Base-by-base conservation (phyloP, 2,888 invertebrate species). In the Sicus ferrugineus region DNA sequence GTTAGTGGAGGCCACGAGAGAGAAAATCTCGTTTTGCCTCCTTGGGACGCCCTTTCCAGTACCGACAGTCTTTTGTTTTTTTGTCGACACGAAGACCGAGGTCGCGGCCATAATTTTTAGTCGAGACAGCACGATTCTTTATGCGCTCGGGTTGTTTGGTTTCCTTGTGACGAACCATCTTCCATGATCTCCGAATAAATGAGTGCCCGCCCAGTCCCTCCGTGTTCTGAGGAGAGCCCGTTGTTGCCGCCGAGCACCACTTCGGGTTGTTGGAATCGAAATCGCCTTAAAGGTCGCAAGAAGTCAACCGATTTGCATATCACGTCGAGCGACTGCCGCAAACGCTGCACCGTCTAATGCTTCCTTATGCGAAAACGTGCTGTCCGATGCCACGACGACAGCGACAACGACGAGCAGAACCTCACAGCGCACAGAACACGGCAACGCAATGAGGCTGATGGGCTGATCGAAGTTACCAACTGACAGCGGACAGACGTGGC, bases 271-370 rank as follows among this genome's bases (percentile, higher is more conserved):
- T 56, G n/a, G 26, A 66, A 66, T 56, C 66, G 56, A 26, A 52
- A 26, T 58, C 56, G 30, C 34, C 48, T 67, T 59, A 48, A 67
- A 67, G 67, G 59, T 66, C 54, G 56, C 52, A 52, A 46, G 52
- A 64, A 66, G 54, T 67, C 67, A 67, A 59, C 31, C 19, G 67
- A 67, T 67, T 67, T 67, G 67, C 67, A 58, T 67, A 67, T 26
- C 59, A 50, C 59, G 31, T 31, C 48, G 26, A 31, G 23, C 48
- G 46, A 67, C 30, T 58, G 58, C 54, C 23, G 14, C 21, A 52
- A 28, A 54, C 6, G 54, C 21, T 59, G 23, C 31, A 23, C 26
- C 30, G 23, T 38, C 26, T 26, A 26, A 23, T 26, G 34, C 48
- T 67, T 46, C 66, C 66, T 59, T 67, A 59, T 46, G 31, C 31